Evolutionary conservation across 2,888 invertebrate genomes (phyloP).

Genomic region (Apamea anceps): DNA sequence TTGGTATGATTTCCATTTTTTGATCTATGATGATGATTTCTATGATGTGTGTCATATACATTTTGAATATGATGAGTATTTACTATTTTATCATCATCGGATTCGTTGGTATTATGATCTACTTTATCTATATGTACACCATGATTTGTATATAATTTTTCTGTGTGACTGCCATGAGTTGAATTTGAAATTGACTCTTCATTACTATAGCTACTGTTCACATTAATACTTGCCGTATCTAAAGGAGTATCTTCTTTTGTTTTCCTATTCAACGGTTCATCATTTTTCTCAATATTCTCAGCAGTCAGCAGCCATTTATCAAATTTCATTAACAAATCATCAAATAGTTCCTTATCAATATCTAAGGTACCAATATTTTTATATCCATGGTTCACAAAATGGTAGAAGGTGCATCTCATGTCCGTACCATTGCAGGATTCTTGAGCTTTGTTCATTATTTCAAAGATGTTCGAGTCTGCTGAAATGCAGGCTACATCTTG

Average conservation of each 20-base stretch:
- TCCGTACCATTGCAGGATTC: conserved; percentile 46
- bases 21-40: conserved; percentile 1
- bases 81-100: background rate
- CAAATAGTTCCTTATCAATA: conserved; percentile 44
- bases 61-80: background rate
- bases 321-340: conserved; percentile 52
- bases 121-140: background rate
- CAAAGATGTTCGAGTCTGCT: conserved; percentile 45
- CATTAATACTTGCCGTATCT: background rate
- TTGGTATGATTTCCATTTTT: conserved; percentile 6
- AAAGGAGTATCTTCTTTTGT: background rate
- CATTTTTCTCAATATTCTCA: conserved; percentile 3
- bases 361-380: conserved; percentile 36
- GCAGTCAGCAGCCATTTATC: conserved; percentile 51
- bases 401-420: conserved; percentile 55
- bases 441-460: conserved; percentile 47
- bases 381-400: conserved; percentile 27
- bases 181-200: background rate
- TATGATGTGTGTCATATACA: background rate
- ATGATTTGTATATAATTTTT: background rate
- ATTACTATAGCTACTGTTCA: background rate
- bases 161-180: background rate
- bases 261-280: background rate
- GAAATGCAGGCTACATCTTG: conserved; percentile 47
- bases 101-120: background rate